Percentiles rank a stretch among this genome's conserved stretches.
Evolutionary conservation across 2,797 vertebrate species (phyloP).

Genomic region (Micrastur ruficollis): DNA sequence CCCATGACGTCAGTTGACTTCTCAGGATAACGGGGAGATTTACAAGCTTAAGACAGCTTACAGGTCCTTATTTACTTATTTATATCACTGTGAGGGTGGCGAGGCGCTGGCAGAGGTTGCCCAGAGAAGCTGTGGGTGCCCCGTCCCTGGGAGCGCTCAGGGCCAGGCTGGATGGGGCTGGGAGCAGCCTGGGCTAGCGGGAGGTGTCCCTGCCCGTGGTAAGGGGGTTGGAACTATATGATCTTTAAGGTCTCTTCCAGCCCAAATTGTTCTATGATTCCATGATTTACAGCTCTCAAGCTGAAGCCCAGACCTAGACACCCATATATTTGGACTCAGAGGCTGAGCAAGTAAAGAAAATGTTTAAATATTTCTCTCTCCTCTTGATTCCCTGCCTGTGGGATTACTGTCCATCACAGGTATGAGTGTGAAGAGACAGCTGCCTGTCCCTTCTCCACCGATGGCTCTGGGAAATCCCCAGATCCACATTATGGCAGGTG

Average conservation of each 20-base stretch:
- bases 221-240: no score
- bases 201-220: no score
- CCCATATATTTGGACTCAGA: not conserved
- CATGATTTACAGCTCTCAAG: not conserved
- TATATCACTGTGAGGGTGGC: no score
- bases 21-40: not conserved
- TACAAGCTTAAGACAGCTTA: slow-evolving; percentile 3
- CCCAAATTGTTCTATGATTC: no score
- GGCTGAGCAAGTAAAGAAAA: not conserved
- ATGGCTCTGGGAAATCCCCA: not conserved
- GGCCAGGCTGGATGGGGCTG: no score
- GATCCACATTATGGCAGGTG: not conserved
- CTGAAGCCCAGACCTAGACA: not conserved
- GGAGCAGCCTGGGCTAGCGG: no score
- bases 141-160: no score
- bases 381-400: not conserved
- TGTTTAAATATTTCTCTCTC: not conserved
- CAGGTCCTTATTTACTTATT: not conserved
- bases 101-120: no score
- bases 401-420: not conserved
- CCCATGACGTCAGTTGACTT: not conserved
- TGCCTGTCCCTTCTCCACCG: not conserved
- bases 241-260: no score
- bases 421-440: not conserved
- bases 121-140: no score